Conservation (phyloP, 2,888 invertebrate genomes). For the Crocallis elinguaria region DNA sequence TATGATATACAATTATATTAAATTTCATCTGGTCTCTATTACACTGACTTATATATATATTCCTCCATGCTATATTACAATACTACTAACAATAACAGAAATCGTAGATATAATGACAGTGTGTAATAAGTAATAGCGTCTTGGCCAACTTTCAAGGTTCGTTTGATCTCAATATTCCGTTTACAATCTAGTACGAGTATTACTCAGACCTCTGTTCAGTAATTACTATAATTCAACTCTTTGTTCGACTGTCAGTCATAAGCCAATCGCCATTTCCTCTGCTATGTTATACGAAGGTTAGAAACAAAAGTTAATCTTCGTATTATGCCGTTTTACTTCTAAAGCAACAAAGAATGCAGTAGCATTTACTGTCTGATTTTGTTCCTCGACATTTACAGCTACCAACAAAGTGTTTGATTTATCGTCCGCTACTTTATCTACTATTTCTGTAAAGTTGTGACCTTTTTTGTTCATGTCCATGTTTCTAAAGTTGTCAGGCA, state of each 20-base stretch:
- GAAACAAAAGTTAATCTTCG: slow-evolving; percentile 10
- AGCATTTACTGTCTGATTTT: neutral
- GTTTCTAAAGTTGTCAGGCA: slow-evolving; percentile 27
- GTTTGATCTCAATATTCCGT: slow-evolving; percentile 49
- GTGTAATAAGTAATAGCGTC: slow-evolving; percentile 19
- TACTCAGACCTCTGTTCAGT: slow-evolving; percentile 45
- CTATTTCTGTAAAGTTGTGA: slow-evolving; percentile 32
- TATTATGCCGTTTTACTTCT: neutral
- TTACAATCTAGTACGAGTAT: slow-evolving; percentile 53
- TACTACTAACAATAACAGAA: neutral
- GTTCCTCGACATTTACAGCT: slow-evolving; percentile 52
- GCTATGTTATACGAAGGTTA: slow-evolving; percentile 22
- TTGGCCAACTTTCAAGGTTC: slow-evolving; percentile 54
- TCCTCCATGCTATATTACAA: neutral
- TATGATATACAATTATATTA: neutral
- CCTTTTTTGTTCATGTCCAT: slow-evolving; percentile 17
- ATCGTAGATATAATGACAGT: neutral
- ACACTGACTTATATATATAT: too few species aligned
- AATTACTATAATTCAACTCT: slow-evolving; percentile 62
- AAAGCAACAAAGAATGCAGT: neutral
- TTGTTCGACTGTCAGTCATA: slow-evolving; percentile 59
- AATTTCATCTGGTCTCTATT: neutral
- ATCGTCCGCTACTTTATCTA: slow-evolving; percentile 7
- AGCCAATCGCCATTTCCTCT: slow-evolving; percentile 34
- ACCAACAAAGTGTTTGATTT: slow-evolving; percentile 35